A percentile compares a stretch with the other conserved stretches of the same genome.
These are phyloP conservation scores for Salvelinus sp. DNA, from an alignment of 2,113 vertebrate genomes.

Conservation along the genomic window DNA sequence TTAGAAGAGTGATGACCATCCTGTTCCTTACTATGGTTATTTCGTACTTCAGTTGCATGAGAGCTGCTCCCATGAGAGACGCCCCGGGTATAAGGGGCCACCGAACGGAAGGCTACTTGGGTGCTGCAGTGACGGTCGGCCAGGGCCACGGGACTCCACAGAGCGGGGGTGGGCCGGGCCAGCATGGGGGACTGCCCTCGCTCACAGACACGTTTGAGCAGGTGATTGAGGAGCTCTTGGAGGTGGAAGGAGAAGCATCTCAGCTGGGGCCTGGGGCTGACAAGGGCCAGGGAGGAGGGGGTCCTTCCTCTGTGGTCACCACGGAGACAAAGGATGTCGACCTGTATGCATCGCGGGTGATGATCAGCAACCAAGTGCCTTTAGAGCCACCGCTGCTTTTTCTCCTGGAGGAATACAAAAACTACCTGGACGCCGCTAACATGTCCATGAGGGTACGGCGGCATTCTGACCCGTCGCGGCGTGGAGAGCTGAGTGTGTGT, in stretches of 20 bases:
- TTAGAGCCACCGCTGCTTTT: slow-evolving; percentile 99
- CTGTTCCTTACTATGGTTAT: slow-evolving; percentile 99
- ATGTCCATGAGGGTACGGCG: slow-evolving; percentile 98
- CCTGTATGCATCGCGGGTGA: slow-evolving; percentile 94
- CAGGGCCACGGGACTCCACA: slow-evolving; percentile 93
- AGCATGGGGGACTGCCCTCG: slow-evolving; percentile 79
- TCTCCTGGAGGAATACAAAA: slow-evolving; percentile 99
- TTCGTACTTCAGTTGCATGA: slow-evolving; percentile 99
- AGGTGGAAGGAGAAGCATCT: slow-evolving; percentile 81
- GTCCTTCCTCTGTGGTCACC: slow-evolving; percentile 65
- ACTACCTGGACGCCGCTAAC: slow-evolving; percentile 98
- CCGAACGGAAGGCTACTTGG: slow-evolving; percentile 92
- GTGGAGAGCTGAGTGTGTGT: slow-evolving; percentile 96
- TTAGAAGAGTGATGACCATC: slow-evolving; percentile 99
- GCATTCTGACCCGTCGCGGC: slow-evolving; percentile 94
- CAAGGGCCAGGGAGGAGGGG: slow-evolving; percentile 77
- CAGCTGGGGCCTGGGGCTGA: slow-evolving; percentile 73
- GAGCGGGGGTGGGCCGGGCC: slow-evolving; percentile 80
- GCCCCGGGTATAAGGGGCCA: slow-evolving; percentile 86
- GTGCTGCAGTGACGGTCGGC: slow-evolving; percentile 74
- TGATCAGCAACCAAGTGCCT: slow-evolving; percentile 99
- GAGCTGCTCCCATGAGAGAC: slow-evolving; percentile 99
- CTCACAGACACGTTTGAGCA: slow-evolving; percentile 97
- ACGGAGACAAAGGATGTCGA: slow-evolving; percentile 91
- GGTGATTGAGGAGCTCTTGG: slow-evolving; percentile 96